These are phyloP conservation scores for Vulpes vulpes DNA, from an alignment of 2,113 vertebrate species.

Conservation along the genomic window DNA sequence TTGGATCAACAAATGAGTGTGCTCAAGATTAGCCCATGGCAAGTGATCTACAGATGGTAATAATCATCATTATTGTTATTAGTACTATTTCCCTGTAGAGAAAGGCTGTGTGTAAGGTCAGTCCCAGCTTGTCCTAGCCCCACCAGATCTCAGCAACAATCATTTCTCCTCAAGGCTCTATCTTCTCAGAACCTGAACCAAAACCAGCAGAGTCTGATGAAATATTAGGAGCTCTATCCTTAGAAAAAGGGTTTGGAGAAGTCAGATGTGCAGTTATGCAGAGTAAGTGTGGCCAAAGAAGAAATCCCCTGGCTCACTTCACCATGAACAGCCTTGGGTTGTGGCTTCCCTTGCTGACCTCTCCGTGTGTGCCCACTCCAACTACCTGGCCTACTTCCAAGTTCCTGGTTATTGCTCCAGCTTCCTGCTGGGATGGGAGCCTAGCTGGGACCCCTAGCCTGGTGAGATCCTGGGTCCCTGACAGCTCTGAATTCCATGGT, in stretches of 20 bases:
- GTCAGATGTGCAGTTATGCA: background rate
- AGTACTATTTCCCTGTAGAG: background rate
- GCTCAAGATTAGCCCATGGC: background rate
- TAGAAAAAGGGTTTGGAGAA: background rate
- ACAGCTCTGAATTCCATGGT: background rate
- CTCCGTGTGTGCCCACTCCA: background rate
- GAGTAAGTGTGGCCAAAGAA: background rate
- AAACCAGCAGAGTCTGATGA: background rate
- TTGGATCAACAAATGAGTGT: background rate
- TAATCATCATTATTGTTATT: background rate
- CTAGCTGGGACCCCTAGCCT: background rate
- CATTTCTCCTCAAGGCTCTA: background rate
- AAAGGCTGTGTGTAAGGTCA: background rate
- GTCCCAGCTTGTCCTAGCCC: background rate
- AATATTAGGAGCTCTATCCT: background rate
- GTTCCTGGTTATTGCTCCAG: background rate
- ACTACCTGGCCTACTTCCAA: background rate
- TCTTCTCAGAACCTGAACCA: background rate
- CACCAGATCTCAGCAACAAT: background rate
- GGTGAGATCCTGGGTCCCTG: background rate
- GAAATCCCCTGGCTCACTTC: fast-evolving
- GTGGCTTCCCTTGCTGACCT: background rate
- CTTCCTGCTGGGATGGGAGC: background rate
- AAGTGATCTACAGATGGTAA: background rate
- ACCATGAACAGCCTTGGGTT: background rate